phyloP scores from a whole-genome alignment of 1,140 invertebrate species.

The Papilio polytes region DNA sequence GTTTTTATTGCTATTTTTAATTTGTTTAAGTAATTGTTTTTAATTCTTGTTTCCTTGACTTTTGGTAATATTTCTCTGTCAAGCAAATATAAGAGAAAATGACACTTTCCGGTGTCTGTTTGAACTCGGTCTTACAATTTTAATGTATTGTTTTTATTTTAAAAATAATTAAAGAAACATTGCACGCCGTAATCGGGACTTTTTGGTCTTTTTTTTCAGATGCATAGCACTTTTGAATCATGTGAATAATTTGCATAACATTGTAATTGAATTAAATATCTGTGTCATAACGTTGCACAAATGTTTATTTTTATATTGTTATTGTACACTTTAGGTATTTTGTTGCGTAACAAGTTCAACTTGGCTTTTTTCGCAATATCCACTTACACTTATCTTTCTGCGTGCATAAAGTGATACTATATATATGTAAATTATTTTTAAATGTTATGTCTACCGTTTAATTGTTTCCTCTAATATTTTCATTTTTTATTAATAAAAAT shows the following conservation, averaged over 20 bases:
- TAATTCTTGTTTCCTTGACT: too few relatives aligned
- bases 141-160: not conserved
- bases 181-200: not conserved
- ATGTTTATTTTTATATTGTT: slow-evolving; percentile 3
- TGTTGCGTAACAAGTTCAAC: not conserved
- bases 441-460: not conserved
- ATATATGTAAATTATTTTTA: not conserved
- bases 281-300: not conserved
- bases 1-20: not conserved
- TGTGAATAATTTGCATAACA: not conserved
- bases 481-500: not conserved
- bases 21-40: not conserved
- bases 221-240: not conserved
- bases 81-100: not conserved
- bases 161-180: not conserved
- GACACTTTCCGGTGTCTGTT: too few relatives aligned
- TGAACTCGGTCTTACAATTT: too few relatives aligned
- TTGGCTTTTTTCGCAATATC: not conserved
- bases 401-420: not conserved
- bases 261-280: not conserved
- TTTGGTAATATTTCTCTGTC: too few relatives aligned
- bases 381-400: not conserved
- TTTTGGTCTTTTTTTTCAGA: not conserved
- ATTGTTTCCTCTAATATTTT: not conserved
- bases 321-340: not conserved